Conservation (phyloP, 2,113 vertebrate genomes). For the Stigmatopora nigra region DNA sequence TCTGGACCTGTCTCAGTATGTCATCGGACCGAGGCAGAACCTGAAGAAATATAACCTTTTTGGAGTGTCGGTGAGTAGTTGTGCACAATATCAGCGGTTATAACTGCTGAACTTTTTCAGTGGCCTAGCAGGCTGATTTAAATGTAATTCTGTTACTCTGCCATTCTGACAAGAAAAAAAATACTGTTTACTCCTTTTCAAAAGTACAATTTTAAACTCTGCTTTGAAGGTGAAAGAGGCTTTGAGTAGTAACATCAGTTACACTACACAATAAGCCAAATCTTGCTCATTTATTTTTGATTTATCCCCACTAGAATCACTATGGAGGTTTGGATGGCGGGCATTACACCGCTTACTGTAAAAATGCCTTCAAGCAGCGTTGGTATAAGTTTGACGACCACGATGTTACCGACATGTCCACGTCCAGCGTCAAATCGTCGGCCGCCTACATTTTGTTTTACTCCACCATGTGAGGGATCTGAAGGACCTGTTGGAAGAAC, state of each 20-base stretch:
- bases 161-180: no score
- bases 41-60: constrained; percentile 89
- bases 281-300: neutral
- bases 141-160: no score
- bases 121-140: no score
- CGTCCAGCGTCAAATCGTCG: constrained; percentile 86
- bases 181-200: no score
- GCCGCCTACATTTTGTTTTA: constrained; percentile 98
- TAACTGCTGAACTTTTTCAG: no score
- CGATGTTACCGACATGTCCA: constrained; percentile 86
- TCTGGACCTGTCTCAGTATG: constrained; percentile 88
- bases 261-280: neutral
- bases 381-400: constrained; percentile 99
- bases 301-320: constrained; percentile 77
- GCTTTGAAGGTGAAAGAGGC: no score
- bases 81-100: no score
- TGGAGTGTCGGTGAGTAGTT: constrained; percentile 87
- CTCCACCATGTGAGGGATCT: constrained; percentile 76
- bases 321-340: constrained; percentile 93
- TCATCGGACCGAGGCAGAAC: constrained; percentile 86
- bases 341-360: constrained; percentile 97
- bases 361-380: constrained; percentile 79
- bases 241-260: neutral
- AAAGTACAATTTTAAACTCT: no score
- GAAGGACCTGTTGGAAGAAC: constrained; percentile 51